Percentiles rank a stretch among this genome's conserved stretches.
Conservation (phyloP, 2,797 vertebrate species). For the Decapterus maruadsi region DNA sequence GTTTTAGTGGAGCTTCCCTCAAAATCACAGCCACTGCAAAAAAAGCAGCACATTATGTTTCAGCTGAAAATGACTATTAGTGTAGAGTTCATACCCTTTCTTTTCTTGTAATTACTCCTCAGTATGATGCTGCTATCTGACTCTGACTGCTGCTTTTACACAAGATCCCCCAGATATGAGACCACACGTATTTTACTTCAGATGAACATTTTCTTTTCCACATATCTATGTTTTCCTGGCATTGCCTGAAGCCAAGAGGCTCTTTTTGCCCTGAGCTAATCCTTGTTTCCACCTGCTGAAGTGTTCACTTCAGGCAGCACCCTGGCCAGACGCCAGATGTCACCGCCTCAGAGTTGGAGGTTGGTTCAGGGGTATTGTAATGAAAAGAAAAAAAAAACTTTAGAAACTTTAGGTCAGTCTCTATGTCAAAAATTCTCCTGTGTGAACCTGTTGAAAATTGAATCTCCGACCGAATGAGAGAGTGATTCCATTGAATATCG, state of each 20-base stretch:
- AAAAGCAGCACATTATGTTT: constrained; percentile 13
- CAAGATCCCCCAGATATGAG: constrained; percentile 8
- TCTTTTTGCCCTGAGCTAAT: constrained; percentile 58
- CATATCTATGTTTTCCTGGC: constrained; percentile 31
- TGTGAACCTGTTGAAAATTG: constrained; percentile 19
- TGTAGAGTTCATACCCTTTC: background rate
- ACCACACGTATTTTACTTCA: background rate
- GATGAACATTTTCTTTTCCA: constrained; percentile 38
- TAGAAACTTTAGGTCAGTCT: constrained; percentile 36
- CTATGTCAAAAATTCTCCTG: constrained; percentile 19
- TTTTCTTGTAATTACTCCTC: background rate
- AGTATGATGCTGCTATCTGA: constrained; percentile 1
- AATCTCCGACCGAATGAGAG: background rate
- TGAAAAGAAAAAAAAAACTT: background rate
- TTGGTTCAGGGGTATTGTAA: constrained; percentile 64
- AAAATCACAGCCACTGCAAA: constrained; percentile 28
- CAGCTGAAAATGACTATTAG: background rate
- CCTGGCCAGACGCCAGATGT: constrained; percentile 66
- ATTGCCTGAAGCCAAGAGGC: constrained; percentile 28
- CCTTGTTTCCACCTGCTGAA: constrained; percentile 60
- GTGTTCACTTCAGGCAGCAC: constrained; percentile 47
- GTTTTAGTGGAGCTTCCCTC: constrained; percentile 34
- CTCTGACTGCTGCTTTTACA: constrained; percentile 20
- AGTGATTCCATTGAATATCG: background rate
- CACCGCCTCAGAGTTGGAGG: constrained; percentile 64